Evolutionary conservation across 2,797 vertebrate species (phyloP).

Genomic region (Protosalanx chinensis): DNA sequence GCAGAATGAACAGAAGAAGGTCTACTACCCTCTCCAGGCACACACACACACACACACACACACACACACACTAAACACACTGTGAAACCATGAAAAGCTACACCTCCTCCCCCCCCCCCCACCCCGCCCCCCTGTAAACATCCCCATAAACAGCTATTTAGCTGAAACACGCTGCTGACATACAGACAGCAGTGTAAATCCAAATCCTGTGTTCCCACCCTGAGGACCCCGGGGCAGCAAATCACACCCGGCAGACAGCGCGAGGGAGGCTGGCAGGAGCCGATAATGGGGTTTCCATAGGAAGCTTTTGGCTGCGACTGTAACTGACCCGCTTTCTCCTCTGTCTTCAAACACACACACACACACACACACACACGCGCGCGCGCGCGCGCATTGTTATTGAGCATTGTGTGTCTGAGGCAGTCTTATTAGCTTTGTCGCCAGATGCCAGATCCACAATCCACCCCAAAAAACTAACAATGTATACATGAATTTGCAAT

Average conservation of each 20-base stretch:
- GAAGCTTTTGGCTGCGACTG: conserved; percentile 31
- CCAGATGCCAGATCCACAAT: not conserved
- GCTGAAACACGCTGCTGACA: conserved; percentile 8
- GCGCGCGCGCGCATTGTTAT: not conserved
- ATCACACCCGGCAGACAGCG: conserved; percentile 23
- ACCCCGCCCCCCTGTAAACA: conserved; percentile 1
- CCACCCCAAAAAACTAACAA: not conserved
- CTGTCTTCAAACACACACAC: conserved; percentile 7
- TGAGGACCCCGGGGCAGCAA: conserved; percentile 12
- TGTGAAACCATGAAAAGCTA: conserved; percentile 16
- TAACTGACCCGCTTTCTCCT: not conserved
- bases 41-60: conserved; percentile 13
- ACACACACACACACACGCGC: not conserved
- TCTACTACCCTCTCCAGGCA: not conserved
- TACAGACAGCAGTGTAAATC: not conserved
- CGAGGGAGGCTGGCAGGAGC: conserved; percentile 48
- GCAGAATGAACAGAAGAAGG: not conserved
- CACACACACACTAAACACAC: conserved; percentile 13
- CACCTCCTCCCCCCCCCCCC: no score
- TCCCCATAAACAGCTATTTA: not conserved
- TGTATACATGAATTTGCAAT: no score
- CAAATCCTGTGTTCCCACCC: not conserved
- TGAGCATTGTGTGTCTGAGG: not conserved
- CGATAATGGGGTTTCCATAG: conserved; percentile 56
- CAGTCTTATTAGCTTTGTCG: not conserved